These are phyloP conservation scores for Manis pentadactyla DNA, from an alignment of 2,797 vertebrate genomes.

Conservation along the genomic window DNA sequence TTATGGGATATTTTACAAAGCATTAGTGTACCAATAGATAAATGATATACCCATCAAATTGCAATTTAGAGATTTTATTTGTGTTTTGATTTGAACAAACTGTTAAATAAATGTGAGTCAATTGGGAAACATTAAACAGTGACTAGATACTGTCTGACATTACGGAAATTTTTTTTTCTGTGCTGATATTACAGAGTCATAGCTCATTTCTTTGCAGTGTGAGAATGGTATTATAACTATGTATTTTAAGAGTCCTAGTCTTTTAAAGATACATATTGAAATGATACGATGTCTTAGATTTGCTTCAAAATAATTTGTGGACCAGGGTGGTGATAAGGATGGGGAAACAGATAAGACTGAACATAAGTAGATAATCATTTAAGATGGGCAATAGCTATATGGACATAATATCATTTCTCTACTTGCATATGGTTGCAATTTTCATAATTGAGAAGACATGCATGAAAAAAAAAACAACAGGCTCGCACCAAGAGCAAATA, in stretches of 20 bases:
- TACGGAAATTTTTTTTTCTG: not conserved
- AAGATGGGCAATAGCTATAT: not conserved
- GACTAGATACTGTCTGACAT: not conserved
- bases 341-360: not conserved
- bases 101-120: not conserved
- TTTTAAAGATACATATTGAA: not conserved
- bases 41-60: not conserved
- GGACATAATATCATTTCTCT: not conserved
- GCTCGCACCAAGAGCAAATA: not conserved
- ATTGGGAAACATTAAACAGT: not conserved
- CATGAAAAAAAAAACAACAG: not conserved
- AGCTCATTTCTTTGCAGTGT: not conserved
- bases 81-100: conserved; percentile 4
- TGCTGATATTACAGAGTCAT: not conserved
- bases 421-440: not conserved
- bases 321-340: not conserved
- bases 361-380: not conserved
- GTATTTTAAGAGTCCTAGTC: not conserved
- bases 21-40: not conserved
- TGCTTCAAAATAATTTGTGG: conserved; percentile 18
- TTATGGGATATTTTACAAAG: not conserved
- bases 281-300: not conserved
- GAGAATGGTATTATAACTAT: not conserved
- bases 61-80: not conserved
- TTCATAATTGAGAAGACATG: not conserved